These are phyloP conservation scores for Acrocyrtus sp. DNA, from an alignment of 2,888 invertebrate species.

Conservation along the genomic window DNA sequence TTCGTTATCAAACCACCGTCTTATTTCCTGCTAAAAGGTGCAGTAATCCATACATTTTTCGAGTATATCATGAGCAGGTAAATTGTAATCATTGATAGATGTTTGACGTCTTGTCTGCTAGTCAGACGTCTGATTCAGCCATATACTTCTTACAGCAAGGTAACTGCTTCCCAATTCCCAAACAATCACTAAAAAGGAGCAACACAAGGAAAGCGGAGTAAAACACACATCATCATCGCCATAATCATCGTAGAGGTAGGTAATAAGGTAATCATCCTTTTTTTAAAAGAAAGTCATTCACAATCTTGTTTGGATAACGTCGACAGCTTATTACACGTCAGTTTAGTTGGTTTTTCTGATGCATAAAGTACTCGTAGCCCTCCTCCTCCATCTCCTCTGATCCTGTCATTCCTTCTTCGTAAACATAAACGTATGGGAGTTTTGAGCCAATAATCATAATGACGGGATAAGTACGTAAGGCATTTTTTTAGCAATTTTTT, in stretches of 20 bases:
- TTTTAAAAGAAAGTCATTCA: slow-evolving; percentile 15
- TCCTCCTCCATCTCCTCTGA: not conserved
- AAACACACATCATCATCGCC: not conserved
- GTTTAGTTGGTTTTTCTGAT: not conserved
- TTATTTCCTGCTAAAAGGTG: too few species aligned
- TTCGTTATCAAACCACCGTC: not conserved
- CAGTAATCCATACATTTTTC: not conserved
- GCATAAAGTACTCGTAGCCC: not conserved
- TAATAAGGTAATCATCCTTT: not conserved
- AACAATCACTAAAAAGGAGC: not conserved
- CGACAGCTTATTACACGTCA: slow-evolving; percentile 3
- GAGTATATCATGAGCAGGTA: not conserved
- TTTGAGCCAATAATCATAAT: slow-evolving; percentile 30
- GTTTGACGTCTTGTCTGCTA: not conserved
- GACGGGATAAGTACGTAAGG: slow-evolving; percentile 5
- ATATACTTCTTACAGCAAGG: not conserved
- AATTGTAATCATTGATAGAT: not conserved
- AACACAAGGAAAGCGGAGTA: not conserved
- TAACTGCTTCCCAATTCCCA: not conserved
- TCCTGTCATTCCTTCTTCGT: slow-evolving; percentile 14
- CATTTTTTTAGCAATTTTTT: slow-evolving; percentile 4
- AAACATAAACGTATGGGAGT: slow-evolving; percentile 8
- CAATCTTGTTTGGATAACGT: not conserved
- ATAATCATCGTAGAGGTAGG: not conserved
- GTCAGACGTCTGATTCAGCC: not conserved